Evolutionary conservation across 2,797 vertebrate species (phyloP).

Genomic region (Nyctalus aviator): DNA sequence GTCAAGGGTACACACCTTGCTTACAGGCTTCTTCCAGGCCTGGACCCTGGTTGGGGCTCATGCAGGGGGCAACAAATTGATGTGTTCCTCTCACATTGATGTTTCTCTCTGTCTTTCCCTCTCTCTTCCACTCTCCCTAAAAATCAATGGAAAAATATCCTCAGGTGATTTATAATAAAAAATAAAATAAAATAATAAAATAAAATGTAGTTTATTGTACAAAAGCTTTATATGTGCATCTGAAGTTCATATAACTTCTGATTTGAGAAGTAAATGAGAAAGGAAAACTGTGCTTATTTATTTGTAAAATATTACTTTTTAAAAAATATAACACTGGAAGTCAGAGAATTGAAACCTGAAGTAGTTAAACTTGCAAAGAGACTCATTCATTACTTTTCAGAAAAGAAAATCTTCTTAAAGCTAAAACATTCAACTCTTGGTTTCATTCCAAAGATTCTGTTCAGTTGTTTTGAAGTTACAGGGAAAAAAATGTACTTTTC

Average conservation of each 20-base stretch:
- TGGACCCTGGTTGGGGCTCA: no score
- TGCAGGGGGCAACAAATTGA: no score
- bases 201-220: not conserved
- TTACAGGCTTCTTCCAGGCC: no score
- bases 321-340: not conserved
- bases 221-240: not conserved
- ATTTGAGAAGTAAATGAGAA: not conserved
- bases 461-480: conserved; percentile 83
- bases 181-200: no score
- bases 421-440: conserved; percentile 79
- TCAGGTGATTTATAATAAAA: no score
- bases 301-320: conserved; percentile 12
- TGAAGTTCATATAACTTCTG: not conserved
- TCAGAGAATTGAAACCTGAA: conserved; percentile 49
- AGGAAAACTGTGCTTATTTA: conserved; percentile 19
- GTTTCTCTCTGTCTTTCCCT: no score
- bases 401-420: conserved; percentile 76
- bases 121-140: no score
- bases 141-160: no score
- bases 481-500: conserved; percentile 80
- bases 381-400: conserved; percentile 76
- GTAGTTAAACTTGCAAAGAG: conserved; percentile 75
- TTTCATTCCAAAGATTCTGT: conserved; percentile 81
- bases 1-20: no score
- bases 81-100: no score